Base-by-base conservation (phyloP, 2,113 vertebrate species). In the Typhlomys cinereus region DNA sequence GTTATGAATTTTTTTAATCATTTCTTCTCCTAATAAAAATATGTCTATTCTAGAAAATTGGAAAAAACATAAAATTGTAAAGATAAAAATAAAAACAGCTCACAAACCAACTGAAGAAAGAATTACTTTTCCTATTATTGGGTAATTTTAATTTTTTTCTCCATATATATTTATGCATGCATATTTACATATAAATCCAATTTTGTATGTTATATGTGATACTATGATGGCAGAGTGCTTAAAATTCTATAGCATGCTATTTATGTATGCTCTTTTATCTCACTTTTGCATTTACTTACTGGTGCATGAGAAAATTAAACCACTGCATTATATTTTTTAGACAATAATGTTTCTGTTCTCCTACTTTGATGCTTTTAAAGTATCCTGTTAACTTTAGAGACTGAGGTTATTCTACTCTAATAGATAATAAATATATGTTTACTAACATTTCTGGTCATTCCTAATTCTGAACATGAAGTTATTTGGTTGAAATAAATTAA, bases 11-110 rank as follows among this genome's bases (percentile, higher is more conserved):
- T 39, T 92, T 48, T 90, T 91, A 71, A 89, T 83, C 62, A 78
- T 86, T 81, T 92, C 23, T 92, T 92, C 64, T 86, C 23, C 80
- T 78, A 93, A 76, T 76, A 89, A 94, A 95, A 93, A 71, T 41
- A 90, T 57, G 75, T 84, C 61, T 73, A 48, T 41, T 95, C 2
- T 78, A 76, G 67, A 87, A 94, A 95, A 64, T 74, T 81, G 27
- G 8, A 85, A 86, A 85, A 90, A 85, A 34, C 15, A 62, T 67
- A 59, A 76, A 83, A 10, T 54, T 80, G 25, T 74, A 74, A 80
- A 74, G n/a, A 64, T 94, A 23, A 94, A 94, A 86, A 86, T 88
- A 76, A 48, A 83, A 89, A 64, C 25, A 89, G 18, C 31, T 91
- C 69, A 31, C 64, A 84, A 91, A 84, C 7, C 48, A 44, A 52